These are phyloP conservation scores for Empidonax traillii DNA, from an alignment of 2,113 vertebrate species.

Conservation along the genomic window DNA sequence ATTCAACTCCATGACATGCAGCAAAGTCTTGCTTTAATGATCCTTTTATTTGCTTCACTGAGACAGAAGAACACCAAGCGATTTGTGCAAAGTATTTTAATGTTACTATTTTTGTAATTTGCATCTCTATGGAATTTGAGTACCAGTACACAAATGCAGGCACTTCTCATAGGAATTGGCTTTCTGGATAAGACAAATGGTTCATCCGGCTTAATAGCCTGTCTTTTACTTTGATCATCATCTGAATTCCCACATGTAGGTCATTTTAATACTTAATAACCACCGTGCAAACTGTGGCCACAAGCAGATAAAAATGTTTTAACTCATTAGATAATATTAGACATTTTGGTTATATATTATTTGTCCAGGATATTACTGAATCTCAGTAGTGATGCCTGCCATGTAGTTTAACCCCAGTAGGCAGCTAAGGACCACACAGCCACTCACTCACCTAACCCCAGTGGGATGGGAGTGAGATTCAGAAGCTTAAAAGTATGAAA, in stretches of 20 bases:
- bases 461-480: neutral
- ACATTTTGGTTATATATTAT: neutral
- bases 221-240: neutral
- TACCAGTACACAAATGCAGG: neutral
- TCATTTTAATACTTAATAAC: conserved; percentile 1
- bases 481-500: neutral
- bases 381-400: neutral
- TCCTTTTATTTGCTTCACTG: neutral
- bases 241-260: neutral
- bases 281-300: neutral
- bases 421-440: neutral
- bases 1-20: neutral
- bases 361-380: neutral
- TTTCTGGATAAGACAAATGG: neutral
- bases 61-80: neutral
- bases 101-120: conserved; percentile 1
- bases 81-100: conserved; percentile 24
- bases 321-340: neutral
- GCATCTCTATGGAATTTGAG: neutral
- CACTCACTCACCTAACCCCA: neutral
- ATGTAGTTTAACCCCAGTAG: neutral
- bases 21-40: neutral
- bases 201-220: neutral
- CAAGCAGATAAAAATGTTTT: neutral
- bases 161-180: neutral